Conservation (phyloP, 2,113 vertebrate genomes). For the Piaya cayana region DNA sequence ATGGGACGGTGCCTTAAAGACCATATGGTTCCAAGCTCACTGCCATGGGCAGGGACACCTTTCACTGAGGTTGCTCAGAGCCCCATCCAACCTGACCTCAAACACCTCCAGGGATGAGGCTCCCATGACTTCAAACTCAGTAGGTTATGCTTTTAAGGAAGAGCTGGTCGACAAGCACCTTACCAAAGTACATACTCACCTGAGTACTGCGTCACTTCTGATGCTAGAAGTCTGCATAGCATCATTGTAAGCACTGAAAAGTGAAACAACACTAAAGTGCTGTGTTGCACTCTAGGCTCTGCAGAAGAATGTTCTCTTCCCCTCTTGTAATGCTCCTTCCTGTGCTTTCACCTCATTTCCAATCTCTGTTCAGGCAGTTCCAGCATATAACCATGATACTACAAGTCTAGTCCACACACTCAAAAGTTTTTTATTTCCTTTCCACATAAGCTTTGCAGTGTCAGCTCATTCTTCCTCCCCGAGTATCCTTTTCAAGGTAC, state of each 20-base stretch:
- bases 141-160: not conserved
- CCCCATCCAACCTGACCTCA: too few species aligned
- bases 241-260: not conserved
- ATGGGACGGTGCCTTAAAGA: too few species aligned
- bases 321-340: not conserved
- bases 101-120: too few species aligned
- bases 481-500: not conserved
- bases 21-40: too few species aligned
- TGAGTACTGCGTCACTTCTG: not conserved
- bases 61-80: too few species aligned
- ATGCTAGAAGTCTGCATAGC: not conserved
- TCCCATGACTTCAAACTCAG: not conserved
- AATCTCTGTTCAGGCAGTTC: not conserved
- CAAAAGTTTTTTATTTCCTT: not conserved
- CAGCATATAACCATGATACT: not conserved
- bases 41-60: too few species aligned
- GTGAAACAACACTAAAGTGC: not conserved
- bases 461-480: not conserved
- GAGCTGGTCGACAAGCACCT: not conserved
- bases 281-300: not conserved
- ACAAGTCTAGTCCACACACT: not conserved
- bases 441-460: not conserved
- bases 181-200: not conserved
- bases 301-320: not conserved
- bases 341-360: not conserved